A percentile compares a stretch with the other conserved stretches of the same genome.
These are phyloP conservation scores for Phortica okadai DNA, from an alignment of 2,888 invertebrate species.

Conservation along the genomic window DNA sequence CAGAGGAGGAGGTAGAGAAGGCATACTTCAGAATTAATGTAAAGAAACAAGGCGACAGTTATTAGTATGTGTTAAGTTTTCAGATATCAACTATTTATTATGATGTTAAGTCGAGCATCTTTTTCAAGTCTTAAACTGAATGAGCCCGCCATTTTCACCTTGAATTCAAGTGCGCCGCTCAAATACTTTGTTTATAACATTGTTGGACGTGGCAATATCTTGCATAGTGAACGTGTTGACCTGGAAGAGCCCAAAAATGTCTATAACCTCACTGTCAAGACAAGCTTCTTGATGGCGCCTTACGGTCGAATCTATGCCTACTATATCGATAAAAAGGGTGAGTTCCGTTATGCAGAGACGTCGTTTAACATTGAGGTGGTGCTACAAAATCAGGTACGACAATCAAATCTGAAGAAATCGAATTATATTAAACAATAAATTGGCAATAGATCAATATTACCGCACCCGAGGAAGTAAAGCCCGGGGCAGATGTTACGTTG, in stretches of 20 bases:
- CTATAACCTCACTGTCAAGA: conserved; percentile 82
- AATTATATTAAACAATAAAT: too few species aligned
- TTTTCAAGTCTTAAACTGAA: conserved; percentile 79
- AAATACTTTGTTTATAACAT: conserved; percentile 86
- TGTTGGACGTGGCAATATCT: conserved; percentile 90
- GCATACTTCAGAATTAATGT: conserved; percentile 59
- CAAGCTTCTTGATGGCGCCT: conserved; percentile 88
- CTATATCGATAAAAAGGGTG: conserved; percentile 84
- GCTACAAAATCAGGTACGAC: conserved; percentile 76
- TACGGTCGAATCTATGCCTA: conserved; percentile 88
- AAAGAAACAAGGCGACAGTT: conserved; percentile 43
- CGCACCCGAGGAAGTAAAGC: conserved; percentile 83
- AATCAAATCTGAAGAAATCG: too few species aligned
- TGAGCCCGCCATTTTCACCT: conserved; percentile 83
- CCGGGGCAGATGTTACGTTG: conserved; percentile 87
- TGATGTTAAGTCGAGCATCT: too few species aligned
- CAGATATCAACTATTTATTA: neutral
- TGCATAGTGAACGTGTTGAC: conserved; percentile 84
- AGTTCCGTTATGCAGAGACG: conserved; percentile 89
- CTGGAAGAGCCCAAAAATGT: conserved; percentile 76
- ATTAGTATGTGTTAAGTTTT: neutral
- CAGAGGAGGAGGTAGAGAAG: conserved; percentile 48
- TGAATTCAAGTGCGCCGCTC: conserved; percentile 86
- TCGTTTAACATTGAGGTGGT: conserved; percentile 87
- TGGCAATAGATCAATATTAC: conserved; percentile 83